Conservation (phyloP, 2,888 invertebrate species). For the Beris morrisii region DNA sequence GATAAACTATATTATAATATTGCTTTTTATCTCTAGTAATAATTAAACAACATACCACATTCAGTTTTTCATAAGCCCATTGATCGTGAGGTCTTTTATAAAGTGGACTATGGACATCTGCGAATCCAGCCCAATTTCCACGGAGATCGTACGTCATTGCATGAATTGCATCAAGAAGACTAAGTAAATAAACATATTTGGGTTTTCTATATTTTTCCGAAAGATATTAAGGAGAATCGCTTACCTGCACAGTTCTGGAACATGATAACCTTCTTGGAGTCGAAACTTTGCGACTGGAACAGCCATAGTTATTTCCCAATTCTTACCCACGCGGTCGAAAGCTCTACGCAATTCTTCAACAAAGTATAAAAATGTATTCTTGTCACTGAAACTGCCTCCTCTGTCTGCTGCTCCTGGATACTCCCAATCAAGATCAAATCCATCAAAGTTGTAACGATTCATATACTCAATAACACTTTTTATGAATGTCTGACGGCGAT, state of each 20-base stretch:
- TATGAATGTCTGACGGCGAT: constrained; percentile 71
- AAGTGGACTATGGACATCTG: constrained; percentile 85
- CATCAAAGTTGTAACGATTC: constrained; percentile 77
- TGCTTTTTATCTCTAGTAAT: not conserved
- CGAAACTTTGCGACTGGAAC: constrained; percentile 86
- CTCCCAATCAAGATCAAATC: constrained; percentile 89
- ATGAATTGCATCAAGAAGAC: constrained; percentile 77
- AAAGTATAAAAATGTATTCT: constrained; percentile 78
- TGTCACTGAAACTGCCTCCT: constrained; percentile 81
- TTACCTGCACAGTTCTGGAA: constrained; percentile 85
- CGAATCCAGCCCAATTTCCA: constrained; percentile 90
- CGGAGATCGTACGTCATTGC: constrained; percentile 86
- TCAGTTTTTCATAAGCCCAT: constrained; percentile 85
- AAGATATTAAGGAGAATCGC: constrained; percentile 46
- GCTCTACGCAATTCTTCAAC: constrained; percentile 80
- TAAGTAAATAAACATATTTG: constrained; percentile 45
- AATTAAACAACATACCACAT: constrained; percentile 70
- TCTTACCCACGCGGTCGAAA: constrained; percentile 71
- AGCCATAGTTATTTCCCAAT: constrained; percentile 88
- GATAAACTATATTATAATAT: not conserved
- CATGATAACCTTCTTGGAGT: constrained; percentile 87
- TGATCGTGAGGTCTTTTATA: constrained; percentile 86
- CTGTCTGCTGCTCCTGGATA: constrained; percentile 87
- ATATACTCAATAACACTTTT: constrained; percentile 76
- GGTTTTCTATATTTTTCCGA: not conserved